phyloP scores from a whole-genome alignment of 2,888 invertebrate species.

The Stictocephala bisonia region DNA sequence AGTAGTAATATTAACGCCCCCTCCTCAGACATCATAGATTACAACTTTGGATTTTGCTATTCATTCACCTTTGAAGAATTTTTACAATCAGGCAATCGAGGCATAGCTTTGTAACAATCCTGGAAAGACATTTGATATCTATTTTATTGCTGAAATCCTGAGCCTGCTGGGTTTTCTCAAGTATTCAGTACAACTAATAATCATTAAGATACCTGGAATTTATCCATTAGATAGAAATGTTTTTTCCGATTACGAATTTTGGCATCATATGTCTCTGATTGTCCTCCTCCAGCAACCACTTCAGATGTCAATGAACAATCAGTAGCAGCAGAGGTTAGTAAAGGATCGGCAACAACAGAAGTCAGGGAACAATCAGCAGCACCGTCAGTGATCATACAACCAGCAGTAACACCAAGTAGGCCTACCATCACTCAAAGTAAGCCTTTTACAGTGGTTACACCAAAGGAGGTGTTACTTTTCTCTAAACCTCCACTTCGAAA shows the following conservation, averaged over 20 bases:
- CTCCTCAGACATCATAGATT: slow-evolving; percentile 64
- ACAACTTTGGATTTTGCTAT: slow-evolving; percentile 61
- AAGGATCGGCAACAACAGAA: no score
- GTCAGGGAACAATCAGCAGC: no score
- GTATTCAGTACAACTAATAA: slow-evolving; percentile 44
- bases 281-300: no score
- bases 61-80: slow-evolving; percentile 51
- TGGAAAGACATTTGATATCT: slow-evolving; percentile 35
- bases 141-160: slow-evolving; percentile 44
- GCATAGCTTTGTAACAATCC: slow-evolving; percentile 44
- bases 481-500: no score
- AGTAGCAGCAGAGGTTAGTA: no score
- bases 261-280: slow-evolving; percentile 35
- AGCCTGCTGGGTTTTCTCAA: slow-evolving; percentile 35
- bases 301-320: no score
- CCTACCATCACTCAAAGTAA: no score
- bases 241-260: slow-evolving; percentile 32
- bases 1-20: slow-evolving; percentile 63
- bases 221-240: slow-evolving; percentile 26
- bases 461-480: no score
- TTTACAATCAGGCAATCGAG: slow-evolving; percentile 37
- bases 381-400: no score
- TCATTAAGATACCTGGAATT: slow-evolving; percentile 45
- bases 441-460: no score
- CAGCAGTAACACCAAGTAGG: no score